Percentiles rank a stretch among this genome's conserved stretches.
phyloP scores from a whole-genome alignment of 2,797 vertebrate species.

The Myotis findleyi region DNA sequence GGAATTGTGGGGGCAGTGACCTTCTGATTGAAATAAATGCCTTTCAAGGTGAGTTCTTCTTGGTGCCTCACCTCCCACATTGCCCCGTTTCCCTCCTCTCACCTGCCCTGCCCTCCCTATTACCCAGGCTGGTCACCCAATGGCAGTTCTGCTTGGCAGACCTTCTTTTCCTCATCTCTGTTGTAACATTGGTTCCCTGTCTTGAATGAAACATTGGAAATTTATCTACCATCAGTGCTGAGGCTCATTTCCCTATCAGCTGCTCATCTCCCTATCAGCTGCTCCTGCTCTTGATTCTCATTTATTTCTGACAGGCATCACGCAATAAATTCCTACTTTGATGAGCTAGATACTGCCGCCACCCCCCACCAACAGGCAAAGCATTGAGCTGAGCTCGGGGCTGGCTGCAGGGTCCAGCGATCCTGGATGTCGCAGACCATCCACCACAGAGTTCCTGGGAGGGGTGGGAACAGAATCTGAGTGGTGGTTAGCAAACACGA shows the following conservation, averaged over 20 bases:
- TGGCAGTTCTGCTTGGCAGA: not conserved
- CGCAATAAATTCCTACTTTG: constrained; percentile 54
- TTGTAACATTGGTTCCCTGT: constrained; percentile 51
- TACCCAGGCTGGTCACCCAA: not conserved
- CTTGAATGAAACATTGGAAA: constrained; percentile 61
- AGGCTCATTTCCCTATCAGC: not conserved
- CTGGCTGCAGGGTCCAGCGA: not conserved
- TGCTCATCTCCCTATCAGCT: not conserved
- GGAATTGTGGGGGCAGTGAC: not conserved
- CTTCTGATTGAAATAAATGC: not conserved
- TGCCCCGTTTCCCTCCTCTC: not conserved
- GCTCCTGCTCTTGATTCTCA: constrained; percentile 12
- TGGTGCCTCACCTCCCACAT: too few relatives aligned
- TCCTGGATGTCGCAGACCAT: not conserved
- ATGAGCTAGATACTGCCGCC: not conserved
- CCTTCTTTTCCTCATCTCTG: constrained; percentile 35
- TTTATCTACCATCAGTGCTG: constrained; percentile 61
- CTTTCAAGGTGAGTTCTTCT: not conserved
- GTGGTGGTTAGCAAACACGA: rapidly evolving
- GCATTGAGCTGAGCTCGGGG: not conserved
- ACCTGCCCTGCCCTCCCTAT: rapidly evolving
- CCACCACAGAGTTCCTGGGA: not conserved
- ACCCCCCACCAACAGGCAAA: not conserved
- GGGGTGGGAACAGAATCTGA: not conserved
- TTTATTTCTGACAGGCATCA: constrained; percentile 69